Evolutionary conservation across 2,888 invertebrate species (phyloP), one percentile per base, ranked within the genome.

Genomic region (Calameuta filiformis): DNA sequence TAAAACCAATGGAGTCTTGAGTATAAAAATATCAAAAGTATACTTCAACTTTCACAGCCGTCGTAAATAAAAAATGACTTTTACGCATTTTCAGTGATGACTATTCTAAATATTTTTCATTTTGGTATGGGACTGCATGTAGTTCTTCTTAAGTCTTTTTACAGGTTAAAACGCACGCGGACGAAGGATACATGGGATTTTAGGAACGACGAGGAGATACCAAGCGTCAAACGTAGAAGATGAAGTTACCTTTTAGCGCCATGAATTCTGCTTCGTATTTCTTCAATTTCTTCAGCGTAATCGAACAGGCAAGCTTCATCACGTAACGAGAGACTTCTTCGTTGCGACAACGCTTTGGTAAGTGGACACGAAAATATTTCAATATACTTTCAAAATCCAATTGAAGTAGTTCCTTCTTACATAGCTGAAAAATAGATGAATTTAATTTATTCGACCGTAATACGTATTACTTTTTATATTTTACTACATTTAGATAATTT

Each of bases 351-450:
- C 97, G 97, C 92, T 99, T 98, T 69, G 99, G 99, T 85, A 99
- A 93, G 23, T 97, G 97, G 3, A 99, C 99, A 80, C 99, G 95
- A 91, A 99, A 99, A 93, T 99, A 99, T 92, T 99, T 99, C 84
- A 99, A 94, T 79, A 98, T 96, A 31, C 98, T 98, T 92, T 99
- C 99, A 89, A 99, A 99, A 92, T 99, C 99, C 83, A 98, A 93
- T 82, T 96, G 95, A 77, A 99, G 92, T 56, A 99, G 93, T 90
- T 99, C 99, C 86, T 97, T 96, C 88, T 97, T 96, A 80, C 98
- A 97, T 83, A 94, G 93, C 94, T 95, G 87, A 75, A 91, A 81
- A 82, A 79, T 76, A 74, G 79, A 77, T 30, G 76, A 79, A 76
- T 37, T 35, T 12, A 71, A 56, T 56, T 56, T 9, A 56, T 1